Percentiles rank a stretch among this genome's conserved stretches.
phyloP scores from a whole-genome alignment of 2,797 vertebrate species.

The Acridotheres tristis region DNA sequence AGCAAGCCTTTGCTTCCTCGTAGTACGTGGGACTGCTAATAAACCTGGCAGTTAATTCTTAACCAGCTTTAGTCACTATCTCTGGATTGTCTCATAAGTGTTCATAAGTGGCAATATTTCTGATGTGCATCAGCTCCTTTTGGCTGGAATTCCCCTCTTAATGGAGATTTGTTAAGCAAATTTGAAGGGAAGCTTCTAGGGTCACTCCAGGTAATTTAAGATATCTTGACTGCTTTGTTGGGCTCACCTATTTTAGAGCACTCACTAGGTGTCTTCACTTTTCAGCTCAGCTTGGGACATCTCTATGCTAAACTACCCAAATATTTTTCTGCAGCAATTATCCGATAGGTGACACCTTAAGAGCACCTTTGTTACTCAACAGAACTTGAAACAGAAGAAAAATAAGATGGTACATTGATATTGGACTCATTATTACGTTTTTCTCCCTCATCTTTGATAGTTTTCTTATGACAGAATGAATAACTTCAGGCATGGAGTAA shows the following conservation, averaged over 20 bases:
- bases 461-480: not conserved
- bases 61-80: not conserved
- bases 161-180: not conserved
- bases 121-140: not conserved
- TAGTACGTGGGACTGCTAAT: not conserved
- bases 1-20: not conserved
- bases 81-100: not conserved
- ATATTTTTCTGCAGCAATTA: not conserved
- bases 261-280: not conserved
- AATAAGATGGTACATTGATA: not conserved
- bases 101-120: not conserved
- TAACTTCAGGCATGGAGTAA: not conserved
- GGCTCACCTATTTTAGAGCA: not conserved
- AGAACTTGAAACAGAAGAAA: not conserved
- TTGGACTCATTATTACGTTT: not conserved
- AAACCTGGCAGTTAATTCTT: not conserved
- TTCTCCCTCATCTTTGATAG: not conserved
- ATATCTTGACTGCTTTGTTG: not conserved
- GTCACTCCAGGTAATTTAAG: not conserved
- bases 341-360: not conserved
- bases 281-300: not conserved
- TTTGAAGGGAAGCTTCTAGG: not conserved
- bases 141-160: not conserved
- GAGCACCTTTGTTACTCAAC: not conserved
- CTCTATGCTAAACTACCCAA: not conserved